phyloP scores from a whole-genome alignment of 2,797 vertebrate genomes.

The Cyprinella venusta region DNA sequence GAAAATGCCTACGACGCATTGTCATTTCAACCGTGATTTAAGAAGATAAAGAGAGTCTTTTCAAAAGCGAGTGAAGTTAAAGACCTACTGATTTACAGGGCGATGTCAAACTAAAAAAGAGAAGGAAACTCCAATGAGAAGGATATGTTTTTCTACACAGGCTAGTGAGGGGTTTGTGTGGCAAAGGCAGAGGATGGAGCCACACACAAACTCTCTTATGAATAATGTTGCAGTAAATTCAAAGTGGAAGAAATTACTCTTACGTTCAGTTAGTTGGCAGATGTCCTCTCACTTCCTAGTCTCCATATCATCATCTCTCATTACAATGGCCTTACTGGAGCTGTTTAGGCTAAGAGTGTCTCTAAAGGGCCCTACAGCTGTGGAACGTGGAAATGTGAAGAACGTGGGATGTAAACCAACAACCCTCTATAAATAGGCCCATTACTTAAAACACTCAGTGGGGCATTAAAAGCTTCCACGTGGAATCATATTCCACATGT shows the following conservation, averaged over 20 bases:
- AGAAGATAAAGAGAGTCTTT: neutral
- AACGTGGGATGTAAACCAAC: conserved; percentile 32
- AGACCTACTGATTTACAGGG: neutral
- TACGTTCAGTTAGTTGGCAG: neutral
- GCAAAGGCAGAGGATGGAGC: neutral
- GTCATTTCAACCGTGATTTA: conserved; percentile 1
- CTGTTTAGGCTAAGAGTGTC: conserved; percentile 6
- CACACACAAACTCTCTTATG: neutral
- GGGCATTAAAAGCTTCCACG: neutral
- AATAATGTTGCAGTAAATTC: neutral
- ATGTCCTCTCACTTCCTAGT: neutral
- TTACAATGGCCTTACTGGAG: neutral
- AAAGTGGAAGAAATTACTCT: neutral
- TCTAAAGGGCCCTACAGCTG: conserved; percentile 18
- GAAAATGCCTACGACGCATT: conserved; percentile 35
- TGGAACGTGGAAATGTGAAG: neutral
- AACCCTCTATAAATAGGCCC: conserved; percentile 21
- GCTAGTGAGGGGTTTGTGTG: neutral
- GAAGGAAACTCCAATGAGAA: neutral
- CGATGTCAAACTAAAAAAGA: neutral
- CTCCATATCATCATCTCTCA: conserved; percentile 2
- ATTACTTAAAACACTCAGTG: conserved; percentile 17
- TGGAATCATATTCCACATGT: neutral
- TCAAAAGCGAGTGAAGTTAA: neutral
- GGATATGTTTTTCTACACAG: neutral